Conservation (phyloP, 2,113 vertebrate species). For the Abramis brama region DNA sequence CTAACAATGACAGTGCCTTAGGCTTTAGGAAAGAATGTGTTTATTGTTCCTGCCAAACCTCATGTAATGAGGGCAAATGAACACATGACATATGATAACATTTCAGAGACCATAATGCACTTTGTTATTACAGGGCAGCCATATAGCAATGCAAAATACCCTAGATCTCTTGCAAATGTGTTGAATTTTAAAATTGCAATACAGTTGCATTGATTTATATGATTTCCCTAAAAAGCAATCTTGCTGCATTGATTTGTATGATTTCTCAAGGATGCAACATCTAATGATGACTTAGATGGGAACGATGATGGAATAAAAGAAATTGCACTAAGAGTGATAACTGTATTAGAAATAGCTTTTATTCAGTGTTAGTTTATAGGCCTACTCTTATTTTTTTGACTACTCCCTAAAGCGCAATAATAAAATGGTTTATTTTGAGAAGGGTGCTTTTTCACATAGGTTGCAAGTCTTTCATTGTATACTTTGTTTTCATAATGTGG, state of each 20-base stretch:
- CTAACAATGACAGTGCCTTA: neutral
- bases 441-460: slow-evolving; percentile 30
- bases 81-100: neutral
- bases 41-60: slow-evolving; percentile 34
- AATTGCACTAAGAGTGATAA: slow-evolving; percentile 51
- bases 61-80: slow-evolving; percentile 26
- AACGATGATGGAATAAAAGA: slow-evolving; percentile 33
- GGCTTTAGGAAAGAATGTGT: neutral
- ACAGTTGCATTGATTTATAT: slow-evolving; percentile 47
- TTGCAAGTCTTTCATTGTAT: slow-evolving; percentile 22
- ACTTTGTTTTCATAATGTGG: slow-evolving; percentile 27
- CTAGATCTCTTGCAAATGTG: slow-evolving; percentile 43
- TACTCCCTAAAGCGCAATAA: slow-evolving; percentile 14
- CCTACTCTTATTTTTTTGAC: slow-evolving; percentile 24
- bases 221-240: slow-evolving; percentile 33
- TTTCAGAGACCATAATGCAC: neutral
- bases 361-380: slow-evolving; percentile 38
- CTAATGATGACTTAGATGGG: slow-evolving; percentile 15
- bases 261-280: slow-evolving; percentile 21
- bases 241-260: slow-evolving; percentile 39
- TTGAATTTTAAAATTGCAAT: slow-evolving; percentile 42
- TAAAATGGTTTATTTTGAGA: slow-evolving; percentile 43
- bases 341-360: slow-evolving; percentile 42
- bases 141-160: slow-evolving; percentile 27
- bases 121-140: slow-evolving; percentile 36